Conservation (phyloP, 2,888 invertebrate genomes). For the Acleris holmiana region DNA sequence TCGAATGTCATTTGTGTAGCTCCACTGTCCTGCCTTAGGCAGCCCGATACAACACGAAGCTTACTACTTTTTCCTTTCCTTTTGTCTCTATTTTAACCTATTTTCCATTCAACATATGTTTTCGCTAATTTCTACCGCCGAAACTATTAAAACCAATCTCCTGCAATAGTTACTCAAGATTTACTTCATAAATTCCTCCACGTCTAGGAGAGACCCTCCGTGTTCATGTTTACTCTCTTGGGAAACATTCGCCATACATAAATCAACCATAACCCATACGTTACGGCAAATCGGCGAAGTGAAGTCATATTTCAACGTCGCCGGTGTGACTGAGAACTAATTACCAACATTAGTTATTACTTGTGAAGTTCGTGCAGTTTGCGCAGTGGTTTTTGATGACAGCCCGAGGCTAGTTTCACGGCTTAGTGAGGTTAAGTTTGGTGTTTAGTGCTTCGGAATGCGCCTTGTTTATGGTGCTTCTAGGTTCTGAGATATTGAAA, state of each 20-base stretch:
- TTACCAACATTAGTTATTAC: constrained; percentile 46
- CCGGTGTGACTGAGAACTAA: constrained; percentile 32
- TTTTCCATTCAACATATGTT: too few relatives aligned
- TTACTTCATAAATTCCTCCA: constrained; percentile 7
- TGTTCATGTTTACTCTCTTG: constrained; percentile 30
- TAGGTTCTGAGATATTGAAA: neutral
- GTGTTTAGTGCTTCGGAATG: constrained; percentile 6
- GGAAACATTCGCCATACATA: constrained; percentile 29
- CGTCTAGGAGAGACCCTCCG: constrained; percentile 10
- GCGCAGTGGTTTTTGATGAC: constrained; percentile 44
- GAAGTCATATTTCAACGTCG: constrained; percentile 32
- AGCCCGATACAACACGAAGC: too few relatives aligned
- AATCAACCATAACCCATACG: constrained; percentile 34
- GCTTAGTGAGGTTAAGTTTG: constrained; percentile 18
- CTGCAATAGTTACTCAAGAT: too few relatives aligned
- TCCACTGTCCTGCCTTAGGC: too few relatives aligned
- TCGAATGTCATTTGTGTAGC: too few relatives aligned
- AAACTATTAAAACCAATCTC: too few relatives aligned
- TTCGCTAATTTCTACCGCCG: too few relatives aligned
- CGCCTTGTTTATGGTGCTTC: neutral
- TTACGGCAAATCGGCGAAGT: constrained; percentile 34
- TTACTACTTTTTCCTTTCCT: too few relatives aligned
- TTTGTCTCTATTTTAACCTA: too few relatives aligned
- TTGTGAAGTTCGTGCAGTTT: constrained; percentile 36
- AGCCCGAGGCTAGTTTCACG: constrained; percentile 33